Evolutionary conservation across 2,888 invertebrate genomes (phyloP), one percentile per base, ranked within the genome.

Genomic region (Polyommatus iphigenia): DNA sequence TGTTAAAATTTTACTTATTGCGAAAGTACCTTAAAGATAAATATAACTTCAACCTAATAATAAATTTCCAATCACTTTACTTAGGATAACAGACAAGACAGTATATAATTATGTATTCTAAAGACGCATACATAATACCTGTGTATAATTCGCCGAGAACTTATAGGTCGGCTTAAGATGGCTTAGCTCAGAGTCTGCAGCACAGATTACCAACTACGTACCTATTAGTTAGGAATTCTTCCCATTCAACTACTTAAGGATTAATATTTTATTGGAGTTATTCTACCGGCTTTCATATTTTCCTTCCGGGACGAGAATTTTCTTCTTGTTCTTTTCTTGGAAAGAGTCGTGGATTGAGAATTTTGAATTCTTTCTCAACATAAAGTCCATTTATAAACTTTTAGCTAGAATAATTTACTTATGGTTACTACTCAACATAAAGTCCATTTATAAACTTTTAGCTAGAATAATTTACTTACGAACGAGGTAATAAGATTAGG

Each of bases 241-340:
- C 71, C 71, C 71, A n/a, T n/a, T 36, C 71, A 71, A 41, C n/a
- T 72, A 41, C 72, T 72, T 72, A 72, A 72, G 72, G 72, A 20
- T 72, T 72, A 72, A 72, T 72, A 72, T 41, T 72, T 72, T 72
- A 72, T 72, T 72, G 41, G 36, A 72, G 41, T 6, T 15, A 18
- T 32, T 67, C 20, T 29, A 32, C 15, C 29, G 4, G 67, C 67
- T 67, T 32, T 29, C 29, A 2, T 67, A 8, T 67, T 67, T 67
- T 29, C 15, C 29, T 67, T 67, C 29, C 20, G 29, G 5, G 62
- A 29, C 13, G 62, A 10, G 67, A 32, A 18, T 6, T 18, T 29
- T 67, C 29, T 67, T 67, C 29, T 20, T 29, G 5, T 32, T 67
- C 32, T 29, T 18, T 67, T 4, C 29, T 67, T 67, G 67, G 29